Evolutionary conservation across 2,888 invertebrate genomes (phyloP), one percentile per base, ranked within the genome.

Genomic region (Uropetala carovei): DNA sequence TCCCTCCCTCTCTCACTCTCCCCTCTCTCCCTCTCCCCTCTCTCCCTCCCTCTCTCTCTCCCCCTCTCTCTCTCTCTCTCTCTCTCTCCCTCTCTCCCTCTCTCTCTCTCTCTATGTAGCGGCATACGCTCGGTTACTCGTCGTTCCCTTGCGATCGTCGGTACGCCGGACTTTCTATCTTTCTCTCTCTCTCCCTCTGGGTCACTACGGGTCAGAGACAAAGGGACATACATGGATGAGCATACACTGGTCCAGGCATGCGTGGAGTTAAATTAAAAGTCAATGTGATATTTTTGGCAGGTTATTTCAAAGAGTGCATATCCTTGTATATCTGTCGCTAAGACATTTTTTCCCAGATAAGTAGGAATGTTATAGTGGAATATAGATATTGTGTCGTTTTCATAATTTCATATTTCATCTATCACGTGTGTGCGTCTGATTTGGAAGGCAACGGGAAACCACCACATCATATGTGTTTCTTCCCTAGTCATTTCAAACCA

Each of bases 291-390:
- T 75, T 75, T 27, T 75, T 75, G 22, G 13, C 14, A 13, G 27
- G 22, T 27, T 75, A 27, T 75, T 75, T 75, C 75, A 75, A 27
- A 75, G 75, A 75, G 75, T 75, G 75, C 75, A 75, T 22, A 75
- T 3, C 75, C 75, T 22, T 75, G 75, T 43, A 43, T 43, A 43
- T 75, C 3, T 75, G 22, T 27, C 11, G 75, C 27, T 75, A 43
- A 43, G 43, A 43, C n/a, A 27, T 75, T 75, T 75, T 75, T 27
- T 22, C 14, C 75, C 11, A 27, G 22, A 75, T 13, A 22, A 22
- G 5, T 22, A 75, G n/a, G 75, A 27, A 18, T 0, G 68, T 9
- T 9, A 43, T 43, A 43, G 5, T 3, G 43, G 5, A 1, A 43
- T 43, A 43, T 43, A 43, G 1, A 43, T 43, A 43, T 43, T n/a